Base-by-base conservation (phyloP, 2,797 vertebrate species). In the Enoplosus armatus region DNA sequence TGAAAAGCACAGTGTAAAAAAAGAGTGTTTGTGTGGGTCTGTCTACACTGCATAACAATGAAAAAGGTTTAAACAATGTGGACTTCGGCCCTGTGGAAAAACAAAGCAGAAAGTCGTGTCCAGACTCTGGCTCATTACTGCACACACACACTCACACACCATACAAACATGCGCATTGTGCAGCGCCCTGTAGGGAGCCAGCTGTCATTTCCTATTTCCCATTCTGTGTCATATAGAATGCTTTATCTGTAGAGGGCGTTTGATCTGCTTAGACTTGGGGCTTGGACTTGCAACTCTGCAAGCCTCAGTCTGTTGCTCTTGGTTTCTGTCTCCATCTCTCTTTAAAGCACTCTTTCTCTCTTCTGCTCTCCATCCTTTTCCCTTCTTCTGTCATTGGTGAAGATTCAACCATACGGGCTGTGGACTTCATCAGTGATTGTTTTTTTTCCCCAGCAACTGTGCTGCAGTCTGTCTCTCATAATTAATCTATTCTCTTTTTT, bases 161-260 rank as follows among this genome's bases (percentile, higher is more conserved):
- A 54, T 31, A 69, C 79, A 74, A 56, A 79, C 78, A 80, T 65
- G 39, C 71, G 18, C 80, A 75, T 11, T 61, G 73, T 72, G 70
- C 77, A 55, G 41, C 4, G 22, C 64, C 76, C 85, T 91, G 86
- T 31, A 50, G 89, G 81, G 75, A 85, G 61, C 41, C 62, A 48
- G 56, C 90, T 92, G 92, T 93, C 93, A 88, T 93, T 89, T 90
- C 90, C 45, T 66, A 90, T 93, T 88, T 85, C 72, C 73, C 54
- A 78, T 91, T 89, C 82, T 78, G 65, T 89, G 84, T 87, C 83
- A 85, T 84, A 83, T 77, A 82, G 73, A 72, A 77, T 74, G 59
- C 68, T 86, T 85, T 85, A 86, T 92, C 75, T 86, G 90, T 77
- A 39, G 75, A 87, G 84, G 83, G 73, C 27, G 31, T 90, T 92